These are phyloP conservation scores for Parnassius apollo DNA, from an alignment of 2,888 invertebrate species.

Conservation along the genomic window DNA sequence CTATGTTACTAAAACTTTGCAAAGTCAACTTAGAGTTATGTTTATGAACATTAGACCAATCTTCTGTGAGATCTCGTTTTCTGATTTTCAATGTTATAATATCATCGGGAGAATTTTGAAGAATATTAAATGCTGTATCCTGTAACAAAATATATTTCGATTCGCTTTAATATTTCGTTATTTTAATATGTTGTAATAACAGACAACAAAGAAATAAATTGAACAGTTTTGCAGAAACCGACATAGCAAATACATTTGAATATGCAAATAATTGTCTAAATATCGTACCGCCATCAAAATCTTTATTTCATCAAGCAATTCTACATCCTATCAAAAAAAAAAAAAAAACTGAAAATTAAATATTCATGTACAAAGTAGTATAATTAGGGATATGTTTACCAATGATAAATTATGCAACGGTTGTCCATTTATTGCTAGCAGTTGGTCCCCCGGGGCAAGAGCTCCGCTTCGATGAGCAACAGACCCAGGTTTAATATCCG, in stretches of 20 bases:
- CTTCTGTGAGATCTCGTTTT: constrained; percentile 69
- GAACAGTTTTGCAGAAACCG: too few relatives aligned
- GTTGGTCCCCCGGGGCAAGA: constrained; percentile 90
- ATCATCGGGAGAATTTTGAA: constrained; percentile 82
- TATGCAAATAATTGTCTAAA: too few relatives aligned
- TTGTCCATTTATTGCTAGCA: constrained; percentile 93
- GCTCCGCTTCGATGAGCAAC: constrained; percentile 95
- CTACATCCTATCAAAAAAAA: too few relatives aligned
- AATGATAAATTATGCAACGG: constrained; percentile 86
- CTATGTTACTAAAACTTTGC: constrained; percentile 73
- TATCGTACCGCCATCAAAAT: not conserved
- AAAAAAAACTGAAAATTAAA: not conserved
- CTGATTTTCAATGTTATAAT: constrained; percentile 77
- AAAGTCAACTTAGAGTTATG: constrained; percentile 66
- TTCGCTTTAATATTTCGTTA: too few relatives aligned
- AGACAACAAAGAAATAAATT: too few relatives aligned
- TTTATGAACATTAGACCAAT: constrained; percentile 67
- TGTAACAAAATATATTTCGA: constrained; percentile 33
- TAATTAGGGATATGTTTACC: constrained; percentile 55
- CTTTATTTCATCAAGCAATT: not conserved
- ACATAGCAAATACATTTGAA: too few relatives aligned
- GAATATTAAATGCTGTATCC: constrained; percentile 83
- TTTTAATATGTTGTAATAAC: too few relatives aligned
- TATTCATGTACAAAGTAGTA: constrained; percentile 17
- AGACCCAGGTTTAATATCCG: constrained; percentile 94